These are phyloP conservation scores for Gerris lacustris DNA, from an alignment of 2,888 invertebrate genomes.

Conservation along the genomic window DNA sequence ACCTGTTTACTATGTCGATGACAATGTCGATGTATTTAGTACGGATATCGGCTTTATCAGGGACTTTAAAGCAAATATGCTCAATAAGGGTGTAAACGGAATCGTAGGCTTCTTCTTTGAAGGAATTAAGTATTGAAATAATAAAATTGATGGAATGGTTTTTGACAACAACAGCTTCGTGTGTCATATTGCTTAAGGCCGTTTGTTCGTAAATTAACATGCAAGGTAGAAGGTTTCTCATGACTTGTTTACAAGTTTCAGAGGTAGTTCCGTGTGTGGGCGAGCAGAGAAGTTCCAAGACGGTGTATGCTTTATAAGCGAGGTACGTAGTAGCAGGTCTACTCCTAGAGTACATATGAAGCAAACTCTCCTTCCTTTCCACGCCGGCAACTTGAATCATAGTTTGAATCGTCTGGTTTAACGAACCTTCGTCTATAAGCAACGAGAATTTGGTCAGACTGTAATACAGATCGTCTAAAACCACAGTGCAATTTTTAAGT, in stretches of 20 bases:
- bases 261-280: constrained; percentile 38
- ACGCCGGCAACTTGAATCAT: constrained; percentile 35
- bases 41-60: constrained; percentile 39
- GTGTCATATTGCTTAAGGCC: constrained; percentile 23
- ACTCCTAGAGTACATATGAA: constrained; percentile 13
- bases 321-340: constrained; percentile 18
- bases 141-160: constrained; percentile 32
- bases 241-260: constrained; percentile 36
- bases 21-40: constrained; percentile 37
- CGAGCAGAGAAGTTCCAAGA: constrained; percentile 36
- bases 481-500: constrained; percentile 12
- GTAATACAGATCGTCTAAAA: constrained; percentile 36
- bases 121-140: constrained; percentile 31
- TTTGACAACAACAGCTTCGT: constrained; percentile 29
- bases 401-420: constrained; percentile 37
- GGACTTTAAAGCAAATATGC: constrained; percentile 38
- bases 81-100: constrained; percentile 37
- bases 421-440: constrained; percentile 38
- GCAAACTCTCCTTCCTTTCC: constrained; percentile 28
- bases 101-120: constrained; percentile 32
- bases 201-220: constrained; percentile 33
- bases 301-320: constrained; percentile 36
- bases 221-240: constrained; percentile 38
- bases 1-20: constrained; percentile 34
- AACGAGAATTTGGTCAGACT: constrained; percentile 38